Evolutionary conservation across 2,797 vertebrate species (phyloP).

Genomic region (Aldrovandia affinis): DNA sequence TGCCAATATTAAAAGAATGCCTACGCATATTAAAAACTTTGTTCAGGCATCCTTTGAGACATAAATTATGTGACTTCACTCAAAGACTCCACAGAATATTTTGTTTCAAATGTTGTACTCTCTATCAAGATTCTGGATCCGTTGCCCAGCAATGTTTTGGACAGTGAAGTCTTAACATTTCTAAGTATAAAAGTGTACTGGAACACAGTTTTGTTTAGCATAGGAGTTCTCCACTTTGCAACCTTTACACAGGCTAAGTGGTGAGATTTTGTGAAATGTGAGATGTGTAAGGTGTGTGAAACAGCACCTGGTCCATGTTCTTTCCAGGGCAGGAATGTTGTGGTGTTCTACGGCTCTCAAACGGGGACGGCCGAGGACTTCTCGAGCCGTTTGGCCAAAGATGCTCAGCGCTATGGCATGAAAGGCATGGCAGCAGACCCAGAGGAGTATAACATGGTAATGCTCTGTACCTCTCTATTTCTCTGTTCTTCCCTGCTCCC

Average conservation of each 20-base stretch:
- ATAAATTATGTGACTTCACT: background rate
- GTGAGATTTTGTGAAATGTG: slow-evolving; percentile 16
- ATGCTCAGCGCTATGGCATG: slow-evolving; percentile 94
- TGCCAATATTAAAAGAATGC: background rate
- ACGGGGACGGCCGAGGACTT: slow-evolving; percentile 97
- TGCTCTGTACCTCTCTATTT: background rate
- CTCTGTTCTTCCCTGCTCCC: too few species aligned
- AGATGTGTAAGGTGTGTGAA: background rate
- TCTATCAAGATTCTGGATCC: background rate
- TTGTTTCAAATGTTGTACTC: background rate
- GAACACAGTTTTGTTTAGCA: too few species aligned
- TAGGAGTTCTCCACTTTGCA: too few species aligned
- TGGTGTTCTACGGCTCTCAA: slow-evolving; percentile 97
- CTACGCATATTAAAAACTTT: background rate
- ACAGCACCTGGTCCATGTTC: background rate
- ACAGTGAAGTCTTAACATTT: background rate
- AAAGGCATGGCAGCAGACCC: slow-evolving; percentile 95
- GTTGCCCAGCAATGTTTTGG: background rate
- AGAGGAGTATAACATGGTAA: slow-evolving; percentile 95
- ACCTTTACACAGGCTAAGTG: too few species aligned
- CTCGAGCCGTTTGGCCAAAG: slow-evolving; percentile 92
- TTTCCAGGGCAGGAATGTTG: slow-evolving; percentile 84
- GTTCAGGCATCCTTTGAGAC: background rate
- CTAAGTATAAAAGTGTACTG: background rate
- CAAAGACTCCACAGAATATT: background rate